Base-by-base conservation (phyloP, 2,797 vertebrate genomes). In the Helarctos malayanus region DNA sequence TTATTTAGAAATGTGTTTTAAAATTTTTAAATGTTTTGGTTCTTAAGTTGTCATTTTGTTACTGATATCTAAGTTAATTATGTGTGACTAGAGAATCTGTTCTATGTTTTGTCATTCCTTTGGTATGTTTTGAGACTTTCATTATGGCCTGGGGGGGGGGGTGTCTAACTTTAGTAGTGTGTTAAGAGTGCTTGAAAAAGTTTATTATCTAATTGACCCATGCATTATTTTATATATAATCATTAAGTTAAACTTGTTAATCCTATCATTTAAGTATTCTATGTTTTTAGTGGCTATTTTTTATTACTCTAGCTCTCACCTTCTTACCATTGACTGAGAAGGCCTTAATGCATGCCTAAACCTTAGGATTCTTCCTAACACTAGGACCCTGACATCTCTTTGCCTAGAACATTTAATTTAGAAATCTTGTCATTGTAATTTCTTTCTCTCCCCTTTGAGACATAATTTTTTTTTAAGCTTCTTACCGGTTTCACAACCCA, bases 241-340 rank as follows among this genome's bases (percentile, higher is more conserved):
- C 11, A 82, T 88, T 91, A 87, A 87, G 45, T 47, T 94, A 94
- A 82, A 65, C 23, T 38, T 92, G 5, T 59, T 41, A 90, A 78
- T 63, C 14, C 5, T 49, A 1, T 88, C 19, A 25, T 71, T 78
- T 88, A 85, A 87, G 56, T 27, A 49, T 63, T 82, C 27, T 59
- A 2, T 79, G 32, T 71, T 19, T 95, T 94, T 47, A 56, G 18
- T 49, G 69, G 73, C 68, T 69, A 27, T 68, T 71, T 75, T 63
- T 91, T 23, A 47, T 79, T 91, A 16, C 38, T 38, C 27, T 65
- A 81, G 57, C 19, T 91, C 9, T 57, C 18, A 41, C 32, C 79
- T 54, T 97, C 38, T 71, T 86, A n/a, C 45, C 63, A 54, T 35
- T 63, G 54, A 83, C 29, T 35, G 15, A 63, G 68, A 73, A 63